phyloP scores from a whole-genome alignment of 2,888 invertebrate genomes.

The Lydus trimaculatus region DNA sequence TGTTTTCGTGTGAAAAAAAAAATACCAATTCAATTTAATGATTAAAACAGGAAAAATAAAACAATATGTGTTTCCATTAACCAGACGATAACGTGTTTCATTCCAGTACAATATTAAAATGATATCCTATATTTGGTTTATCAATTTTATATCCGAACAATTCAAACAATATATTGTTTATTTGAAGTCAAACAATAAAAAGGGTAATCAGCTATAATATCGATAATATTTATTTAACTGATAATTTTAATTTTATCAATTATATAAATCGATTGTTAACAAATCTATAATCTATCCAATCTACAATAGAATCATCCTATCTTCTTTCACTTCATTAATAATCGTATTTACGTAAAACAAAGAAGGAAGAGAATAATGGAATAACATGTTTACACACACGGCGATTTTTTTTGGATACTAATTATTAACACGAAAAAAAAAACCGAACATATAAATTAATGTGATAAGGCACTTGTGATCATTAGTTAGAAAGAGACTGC shows the following conservation, averaged over 20 bases:
- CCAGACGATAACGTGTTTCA: too few relatives aligned
- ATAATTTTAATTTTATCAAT: neutral
- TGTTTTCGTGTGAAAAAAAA: too few relatives aligned
- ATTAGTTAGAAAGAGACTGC: constrained; percentile 18
- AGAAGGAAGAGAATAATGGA: neutral
- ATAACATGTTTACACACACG: neutral
- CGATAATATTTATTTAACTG: neutral
- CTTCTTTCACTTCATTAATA: neutral
- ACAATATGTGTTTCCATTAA: too few relatives aligned
- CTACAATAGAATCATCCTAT: neutral
- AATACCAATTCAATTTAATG: too few relatives aligned
- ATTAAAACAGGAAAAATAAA: too few relatives aligned
- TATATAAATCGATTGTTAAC: neutral
- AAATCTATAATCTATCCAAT: neutral
- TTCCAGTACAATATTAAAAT: too few relatives aligned
- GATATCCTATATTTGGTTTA: too few relatives aligned
- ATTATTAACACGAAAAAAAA: neutral
- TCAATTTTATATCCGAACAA: too few relatives aligned
- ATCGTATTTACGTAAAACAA: neutral
- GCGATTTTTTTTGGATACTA: neutral
- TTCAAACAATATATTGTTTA: too few relatives aligned
- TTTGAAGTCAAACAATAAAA: neutral
- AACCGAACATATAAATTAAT: neutral
- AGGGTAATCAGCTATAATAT: neutral
- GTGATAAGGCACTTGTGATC: neutral